These are phyloP conservation scores for Macrophya alboannulata DNA, from an alignment of 2,888 invertebrate species.

Conservation along the genomic window DNA sequence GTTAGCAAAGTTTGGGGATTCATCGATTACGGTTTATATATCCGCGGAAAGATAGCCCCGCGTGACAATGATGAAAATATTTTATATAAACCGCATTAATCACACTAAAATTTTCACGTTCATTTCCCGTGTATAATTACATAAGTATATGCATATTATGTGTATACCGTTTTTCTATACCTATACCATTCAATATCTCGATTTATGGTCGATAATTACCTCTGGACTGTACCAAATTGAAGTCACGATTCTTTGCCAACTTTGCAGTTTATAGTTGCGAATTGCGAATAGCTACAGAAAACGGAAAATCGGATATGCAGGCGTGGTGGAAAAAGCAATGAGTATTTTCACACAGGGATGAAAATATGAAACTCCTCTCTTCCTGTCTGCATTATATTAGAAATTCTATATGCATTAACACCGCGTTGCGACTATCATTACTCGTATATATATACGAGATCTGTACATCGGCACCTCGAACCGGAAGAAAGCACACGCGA, in stretches of 20 bases:
- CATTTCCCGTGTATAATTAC: neutral
- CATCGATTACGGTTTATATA: neutral
- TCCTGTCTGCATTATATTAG: neutral
- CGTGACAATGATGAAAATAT: neutral
- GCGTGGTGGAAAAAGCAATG: neutral
- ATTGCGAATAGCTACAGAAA: neutral
- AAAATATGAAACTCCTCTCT: neutral
- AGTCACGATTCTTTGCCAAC: too few species aligned
- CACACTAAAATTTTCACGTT: neutral
- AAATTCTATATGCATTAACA: neutral
- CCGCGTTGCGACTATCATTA: neutral
- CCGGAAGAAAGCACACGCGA: too few species aligned
- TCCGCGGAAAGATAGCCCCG: neutral
- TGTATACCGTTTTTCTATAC: too few species aligned
- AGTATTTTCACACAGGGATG: neutral
- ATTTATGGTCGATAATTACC: too few species aligned
- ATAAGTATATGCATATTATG: neutral
- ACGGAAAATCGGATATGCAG: too few species aligned
- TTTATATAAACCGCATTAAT: neutral
- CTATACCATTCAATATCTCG: too few species aligned
- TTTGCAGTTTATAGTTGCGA: neutral
- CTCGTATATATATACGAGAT: too few species aligned
- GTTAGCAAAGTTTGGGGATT: constrained; percentile 2
- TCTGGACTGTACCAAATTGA: too few species aligned
- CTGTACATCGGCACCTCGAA: neutral